phyloP scores from a whole-genome alignment of 2,113 vertebrate genomes.

The Phocoena sinus region DNA sequence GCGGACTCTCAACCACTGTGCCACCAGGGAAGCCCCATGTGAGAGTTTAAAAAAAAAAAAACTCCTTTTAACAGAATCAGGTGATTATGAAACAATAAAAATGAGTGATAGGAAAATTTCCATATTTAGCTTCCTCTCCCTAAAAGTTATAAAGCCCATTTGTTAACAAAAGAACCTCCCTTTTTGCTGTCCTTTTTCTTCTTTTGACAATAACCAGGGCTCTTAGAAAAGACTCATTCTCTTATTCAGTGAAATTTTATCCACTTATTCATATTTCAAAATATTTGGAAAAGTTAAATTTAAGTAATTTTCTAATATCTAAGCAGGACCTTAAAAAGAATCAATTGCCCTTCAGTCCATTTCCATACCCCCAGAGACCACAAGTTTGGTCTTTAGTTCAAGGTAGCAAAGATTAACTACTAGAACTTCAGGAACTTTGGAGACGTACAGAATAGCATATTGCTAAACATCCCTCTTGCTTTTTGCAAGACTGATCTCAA shows the following conservation, averaged over 20 bases:
- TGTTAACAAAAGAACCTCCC: slow-evolving; percentile 18
- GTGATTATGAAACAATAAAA: background rate
- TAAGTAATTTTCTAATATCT: slow-evolving; percentile 75
- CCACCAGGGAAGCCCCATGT: too few species aligned
- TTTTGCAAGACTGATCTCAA: background rate
- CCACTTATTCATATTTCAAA: slow-evolving; percentile 71
- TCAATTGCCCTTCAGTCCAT: background rate
- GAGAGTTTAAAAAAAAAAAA: too few species aligned
- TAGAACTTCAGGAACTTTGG: slow-evolving; percentile 50
- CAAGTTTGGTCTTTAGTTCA: background rate
- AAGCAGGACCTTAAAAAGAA: slow-evolving; percentile 73
- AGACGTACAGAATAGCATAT: slow-evolving; percentile 47
- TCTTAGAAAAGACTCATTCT: slow-evolving; percentile 57
- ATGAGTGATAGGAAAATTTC: background rate
- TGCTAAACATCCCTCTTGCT: slow-evolving; percentile 51
- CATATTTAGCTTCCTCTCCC: slow-evolving; percentile 10
- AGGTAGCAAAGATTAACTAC: slow-evolving; percentile 72
- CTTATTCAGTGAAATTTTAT: slow-evolving; percentile 72
- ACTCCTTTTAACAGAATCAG: background rate
- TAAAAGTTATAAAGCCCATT: slow-evolving; percentile 12
- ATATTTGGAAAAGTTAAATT: slow-evolving; percentile 71
- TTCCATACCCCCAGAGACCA: background rate
- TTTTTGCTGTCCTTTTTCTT: slow-evolving; percentile 46
- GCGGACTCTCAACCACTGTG: too few species aligned
- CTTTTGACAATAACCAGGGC: slow-evolving; percentile 27